Evolutionary conservation across 1,140 invertebrate genomes (phyloP), one percentile per base, ranked within the genome.

Genomic region (Cotesia vestalis): DNA sequence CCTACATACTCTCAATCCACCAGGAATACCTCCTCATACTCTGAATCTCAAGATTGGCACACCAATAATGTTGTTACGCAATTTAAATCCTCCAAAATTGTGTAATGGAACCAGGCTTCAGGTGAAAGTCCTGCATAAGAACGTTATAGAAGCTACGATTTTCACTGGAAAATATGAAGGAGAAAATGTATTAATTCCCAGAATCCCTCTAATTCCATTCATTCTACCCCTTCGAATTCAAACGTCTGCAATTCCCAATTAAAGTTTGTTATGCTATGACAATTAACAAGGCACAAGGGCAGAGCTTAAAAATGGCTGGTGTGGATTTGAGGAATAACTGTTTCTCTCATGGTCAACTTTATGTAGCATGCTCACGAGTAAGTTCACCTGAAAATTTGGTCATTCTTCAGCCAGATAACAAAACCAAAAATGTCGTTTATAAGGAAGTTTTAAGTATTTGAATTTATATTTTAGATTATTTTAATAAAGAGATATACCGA

Each of bases 21-120:
- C 79, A 70, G 81, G 82, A 68, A 72, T 86, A 66, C 80, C 80
- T 77, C 67, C 79, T 36, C 81, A 86, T 63, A 76, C 75, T 81
- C 66, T 79, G 62, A 66, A 66, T 68, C 53, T 78, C 51, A 80
- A 79, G 80, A 71, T 80, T 75, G 78, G 79, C 6, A 27, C 17
- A 17, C 17, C 17, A 17, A 17, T 17, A 17, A 17, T 17, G 17
- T 17, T 17, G 17, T 17, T 17, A 17, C 17, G 17, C 17, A 17
- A 17, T 17, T 17, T 17, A 17, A 17, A 17, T 17, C 17, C 17
- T 17, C 17, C 17, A 17, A 17, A 17, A 17, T 17, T 17, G 17
- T 17, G 17, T 17, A 17, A 17, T 17, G 17, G 17, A 17, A 17
- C 17, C 17, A 17, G 17, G 17, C 17, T 17, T 17, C 17, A 17